Base-by-base conservation (phyloP, 2,797 vertebrate genomes). In the Eulemur mongoz region DNA sequence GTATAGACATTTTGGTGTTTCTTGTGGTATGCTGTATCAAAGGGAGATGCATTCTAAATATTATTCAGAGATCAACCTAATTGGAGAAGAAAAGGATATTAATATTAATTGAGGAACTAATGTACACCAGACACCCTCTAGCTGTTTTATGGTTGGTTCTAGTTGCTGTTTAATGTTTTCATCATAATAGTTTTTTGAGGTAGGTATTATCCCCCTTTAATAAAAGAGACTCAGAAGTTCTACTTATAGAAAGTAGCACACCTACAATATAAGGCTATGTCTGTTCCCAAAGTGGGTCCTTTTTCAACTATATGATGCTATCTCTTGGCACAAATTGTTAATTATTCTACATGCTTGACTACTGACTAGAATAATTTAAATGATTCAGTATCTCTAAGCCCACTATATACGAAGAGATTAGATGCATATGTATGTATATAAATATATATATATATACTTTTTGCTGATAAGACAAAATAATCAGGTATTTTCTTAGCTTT, bases 271-370 rank as follows among this genome's bases (percentile, higher is more conserved):
- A 88, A 83, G 27, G 17, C 32, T 17, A 13, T 32, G 4, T 80
- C 48, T 72, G 18, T 50, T 27, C 45, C 35, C 22, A 83, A 85
- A 82, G 54, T 5, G 0, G 3, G 23, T 67, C 10, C 10, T 82
- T 90, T 92, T 88, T 89, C 38, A 81, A 85, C 25, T 65, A 38
- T 78, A 70, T 79, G 18, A 70, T 92, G 54, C 54, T 43, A 8
- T 84, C 8, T 92, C 50, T 50, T 94, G 45, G 23, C 50, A 80
- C 89, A 65, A 88, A 85, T 93, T 92, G 92, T 97, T 96, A 91
- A 94, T 93, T 96, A 43, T 83, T 2, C 30, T 94, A 72, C 61
- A 65, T 80, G 32, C 38, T 88, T 65, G 50, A 35, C 70, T 81
- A 80, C 45, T 94, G 69, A 91, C 81, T 78, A 72, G 75, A 73